Base-by-base conservation (phyloP, 2,888 invertebrate genomes). In the Rhagonycha lutea region DNA sequence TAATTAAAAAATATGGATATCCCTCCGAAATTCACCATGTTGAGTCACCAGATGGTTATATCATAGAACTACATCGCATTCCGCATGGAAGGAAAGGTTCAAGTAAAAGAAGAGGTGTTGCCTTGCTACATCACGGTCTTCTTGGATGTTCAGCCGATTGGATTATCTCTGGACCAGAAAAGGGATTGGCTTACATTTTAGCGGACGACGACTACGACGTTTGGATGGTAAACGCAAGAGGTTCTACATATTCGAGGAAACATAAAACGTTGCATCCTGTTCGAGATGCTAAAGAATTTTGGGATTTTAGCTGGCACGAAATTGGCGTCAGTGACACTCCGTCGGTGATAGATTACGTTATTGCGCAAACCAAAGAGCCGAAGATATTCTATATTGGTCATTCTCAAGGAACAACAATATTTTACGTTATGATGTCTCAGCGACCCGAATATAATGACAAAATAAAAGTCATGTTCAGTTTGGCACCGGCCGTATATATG, bases 261-360 rank as follows among this genome's bases (percentile, higher is more conserved):
- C 92, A 92, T 82, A 83, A 86, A 10, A 86, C 84, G 9, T 82
- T 85, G 11, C 47, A 73, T 68, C 68, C 70, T 7, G 70, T 23
- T 24, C 24, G 65, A 60, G 69, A 77, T 32, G 26, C 74, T 3
- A 32, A 60, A 10, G 75, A 79, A 69, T 82, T 82, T 74, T 82
- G 81, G 81, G 77, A 81, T 63, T 82, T 82, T 62, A 94, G 94
- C 72, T 96, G 93, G 92, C 94, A 96, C 83, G 93, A 95, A 84
- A 94, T 96, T 85, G 94, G 93, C 0, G 86, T 90, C 72, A 90
- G 88, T 78, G 97, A 97, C 86, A 84, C 96, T 47, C 95, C 96
- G 0, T 91, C 94, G 0, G 93, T 92, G 89, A 92, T 97, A 61
- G 93, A 96, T 84, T 91, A 92, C 82, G 89, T 92, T n/a, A 86